Base-by-base conservation (phyloP, 2,113 vertebrate genomes). In the Malurus cyaneus region DNA sequence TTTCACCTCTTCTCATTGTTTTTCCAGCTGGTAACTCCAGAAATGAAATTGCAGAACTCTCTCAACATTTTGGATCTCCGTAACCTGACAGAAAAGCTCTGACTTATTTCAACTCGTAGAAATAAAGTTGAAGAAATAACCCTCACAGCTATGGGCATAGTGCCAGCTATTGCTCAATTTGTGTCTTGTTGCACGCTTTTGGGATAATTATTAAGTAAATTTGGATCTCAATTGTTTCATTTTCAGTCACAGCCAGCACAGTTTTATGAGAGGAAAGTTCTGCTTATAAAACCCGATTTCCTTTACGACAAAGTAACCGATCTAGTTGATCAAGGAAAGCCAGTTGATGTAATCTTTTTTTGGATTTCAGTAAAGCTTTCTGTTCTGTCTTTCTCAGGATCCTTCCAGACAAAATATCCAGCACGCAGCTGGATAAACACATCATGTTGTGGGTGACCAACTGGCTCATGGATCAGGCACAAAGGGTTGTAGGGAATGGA, bases 381-480 rank as follows among this genome's bases (percentile, higher is more conserved):
- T 12, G 10, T 28, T 18, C 32, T 53, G 46, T 61, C 8, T 60
- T 46, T 61, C 47, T 32, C 21, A 60, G 54, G 2, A 52, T 53
- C 62, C 26, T 67, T 67, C 32, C 52, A 28, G 26, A 44, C 39
- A 12, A 2, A 61, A 32, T 32, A 12, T 60, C 54, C 46, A 60
- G 62, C 62, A 44, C 36, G 15, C 21, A 52, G 62, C 32, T 69
- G 62, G 54, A 77, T 60, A 69, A 53, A 69, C 14, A 18, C 28
- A 2, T 39, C 18, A 23, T 4, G 39, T 0, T 3, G 28, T n/a
- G 54, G 32, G 18, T 46, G 62, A 77, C 6, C 36, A 46, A 1
- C 28, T 18, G 62, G 28, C 53, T 23, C 36, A 18, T 0, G 3
- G 36, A 36, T 36, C 36, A 36, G 46, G 18, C 14, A 24, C 23